Base-by-base conservation (phyloP, 2,888 invertebrate species). In the Margaritifera margaritifera region DNA sequence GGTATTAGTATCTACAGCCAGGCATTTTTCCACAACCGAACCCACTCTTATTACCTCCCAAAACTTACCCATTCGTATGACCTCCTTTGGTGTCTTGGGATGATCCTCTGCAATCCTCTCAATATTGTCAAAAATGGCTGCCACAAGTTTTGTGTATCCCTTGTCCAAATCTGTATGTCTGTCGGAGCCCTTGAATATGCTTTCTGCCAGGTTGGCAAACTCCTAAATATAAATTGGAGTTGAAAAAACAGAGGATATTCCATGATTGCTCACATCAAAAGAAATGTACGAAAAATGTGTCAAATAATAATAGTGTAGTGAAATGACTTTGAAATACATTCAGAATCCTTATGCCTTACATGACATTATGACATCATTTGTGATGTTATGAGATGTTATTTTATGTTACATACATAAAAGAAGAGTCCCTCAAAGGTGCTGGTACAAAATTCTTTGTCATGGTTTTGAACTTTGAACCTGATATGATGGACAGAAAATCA, bases 11-110 rank as follows among this genome's bases (percentile, higher is more conserved):
- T 11, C 27, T 22, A 25, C 6, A 25, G 20, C 19, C 22, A 15
- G 4, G 42, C 6, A 62, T 51, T 31, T 18, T 42, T 20, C 6
- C 18, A 31, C 56, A 42, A 27, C 55, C 31, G n/a, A n/a, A 64
- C 25, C 11, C 19, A 22, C 8, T 31, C 31, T 31, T 31, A 31
- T 27, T 50, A 53, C 6, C 53, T 62, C 62, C 27, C 25, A 2
- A 19, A 58, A 68, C 85, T 63, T 69, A 93, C 93, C 95, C 94
- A 97, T 95, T 90, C 95, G 94, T 63, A 98, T 93, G 59, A 98
- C 96, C 91, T 96, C 95, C 63, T 94, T 93, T 6, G 98, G 99
- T 22, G 97, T 97, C 91, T 97, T 97, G 78, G 94, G 94, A 90
- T 96, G 96, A 84, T 96, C 95, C 66, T 91, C 91, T 0, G 96